Evolutionary conservation across 2,888 invertebrate species (phyloP).

Genomic region (Apocheima hispidaria): DNA sequence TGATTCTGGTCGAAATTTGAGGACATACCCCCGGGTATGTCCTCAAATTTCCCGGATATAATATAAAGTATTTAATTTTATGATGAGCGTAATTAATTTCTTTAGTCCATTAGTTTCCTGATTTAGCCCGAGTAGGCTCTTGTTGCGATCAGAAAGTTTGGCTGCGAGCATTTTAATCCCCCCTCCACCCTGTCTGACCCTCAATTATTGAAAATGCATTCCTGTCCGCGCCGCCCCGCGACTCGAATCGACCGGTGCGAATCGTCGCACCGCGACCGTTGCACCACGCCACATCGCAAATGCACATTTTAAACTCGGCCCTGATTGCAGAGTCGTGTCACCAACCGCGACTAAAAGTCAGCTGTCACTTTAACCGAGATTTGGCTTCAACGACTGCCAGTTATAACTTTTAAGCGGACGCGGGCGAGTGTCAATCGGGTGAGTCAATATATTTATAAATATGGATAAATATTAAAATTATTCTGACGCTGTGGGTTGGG

Average conservation of each 20-base stretch:
- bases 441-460: not conserved
- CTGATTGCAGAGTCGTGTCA: slow-evolving; percentile 84
- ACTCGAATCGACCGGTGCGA: too few species aligned
- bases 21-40: too few species aligned
- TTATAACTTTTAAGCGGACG: slow-evolving; percentile 51
- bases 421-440: slow-evolving; percentile 43
- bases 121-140: slow-evolving; percentile 49
- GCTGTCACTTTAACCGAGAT: slow-evolving; percentile 65
- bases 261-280: slow-evolving; percentile 70
- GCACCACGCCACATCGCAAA: slow-evolving; percentile 76
- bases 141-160: slow-evolving; percentile 77
- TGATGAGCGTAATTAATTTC: too few species aligned
- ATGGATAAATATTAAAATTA: not conserved
- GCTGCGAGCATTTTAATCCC: slow-evolving; percentile 78
- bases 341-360: slow-evolving; percentile 78
- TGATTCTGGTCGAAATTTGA: too few species aligned
- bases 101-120: slow-evolving; percentile 53
- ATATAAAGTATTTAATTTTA: too few species aligned
- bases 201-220: slow-evolving; percentile 86
- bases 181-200: slow-evolving; percentile 82
- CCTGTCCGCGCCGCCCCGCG: slow-evolving; percentile 81
- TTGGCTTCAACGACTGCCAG: slow-evolving; percentile 58
- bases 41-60: too few species aligned
- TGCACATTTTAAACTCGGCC: slow-evolving; percentile 86
- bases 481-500: too few species aligned